Conservation (phyloP, 2,797 vertebrate genomes). For the Falco columbarius region DNA sequence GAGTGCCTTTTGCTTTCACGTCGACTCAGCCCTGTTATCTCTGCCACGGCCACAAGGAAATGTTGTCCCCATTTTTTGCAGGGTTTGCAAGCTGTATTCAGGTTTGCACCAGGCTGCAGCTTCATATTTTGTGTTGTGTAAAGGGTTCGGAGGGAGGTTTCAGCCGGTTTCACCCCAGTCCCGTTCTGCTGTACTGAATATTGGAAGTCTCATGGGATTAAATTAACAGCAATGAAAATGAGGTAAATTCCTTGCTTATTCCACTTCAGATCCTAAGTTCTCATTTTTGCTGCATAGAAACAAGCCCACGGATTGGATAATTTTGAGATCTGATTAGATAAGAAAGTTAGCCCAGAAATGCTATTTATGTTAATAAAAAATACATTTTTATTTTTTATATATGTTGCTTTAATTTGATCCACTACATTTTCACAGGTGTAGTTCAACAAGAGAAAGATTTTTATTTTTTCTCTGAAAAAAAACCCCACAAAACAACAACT, state of each 20-base stretch:
- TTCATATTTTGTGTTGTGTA: not conserved
- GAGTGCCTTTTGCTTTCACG: not conserved
- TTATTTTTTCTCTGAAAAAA: not conserved
- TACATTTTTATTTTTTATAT: not conserved
- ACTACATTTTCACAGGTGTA: accelerated
- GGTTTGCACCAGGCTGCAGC: not conserved
- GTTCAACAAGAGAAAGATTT: not conserved
- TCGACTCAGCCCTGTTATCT: not conserved
- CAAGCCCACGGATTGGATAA: not conserved
- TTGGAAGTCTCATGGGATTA: not conserved
- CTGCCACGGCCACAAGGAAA: not conserved
- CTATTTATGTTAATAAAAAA: not conserved
- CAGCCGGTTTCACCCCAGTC: not conserved
- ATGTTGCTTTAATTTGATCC: not conserved
- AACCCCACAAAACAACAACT: not conserved
- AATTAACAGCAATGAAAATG: not conserved
- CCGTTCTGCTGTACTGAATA: not conserved
- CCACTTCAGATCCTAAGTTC: not conserved
- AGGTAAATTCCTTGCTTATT: not conserved
- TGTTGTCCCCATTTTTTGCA: not conserved
- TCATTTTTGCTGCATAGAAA: not conserved
- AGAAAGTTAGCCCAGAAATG: not conserved
- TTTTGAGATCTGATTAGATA: not conserved
- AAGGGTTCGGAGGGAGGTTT: not conserved
- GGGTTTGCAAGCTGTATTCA: not conserved